Evolutionary conservation across 1,140 invertebrate genomes (phyloP).

Genomic region (Phenacoccus solenopsis): DNA sequence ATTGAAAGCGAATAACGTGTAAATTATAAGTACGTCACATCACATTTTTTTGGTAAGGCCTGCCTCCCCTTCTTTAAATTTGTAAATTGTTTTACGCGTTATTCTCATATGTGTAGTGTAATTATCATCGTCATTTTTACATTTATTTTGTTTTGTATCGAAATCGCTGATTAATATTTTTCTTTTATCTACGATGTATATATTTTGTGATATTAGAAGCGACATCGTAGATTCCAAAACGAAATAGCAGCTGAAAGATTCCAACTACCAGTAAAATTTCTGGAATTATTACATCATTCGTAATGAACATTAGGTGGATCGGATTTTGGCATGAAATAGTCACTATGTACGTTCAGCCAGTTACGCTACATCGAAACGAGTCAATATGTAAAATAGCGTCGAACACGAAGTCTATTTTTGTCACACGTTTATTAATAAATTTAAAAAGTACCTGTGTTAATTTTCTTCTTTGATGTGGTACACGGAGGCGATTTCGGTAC

Average conservation of each 20-base stretch:
- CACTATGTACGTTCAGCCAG: too few species aligned
- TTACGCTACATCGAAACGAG: background rate
- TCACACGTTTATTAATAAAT: too few species aligned
- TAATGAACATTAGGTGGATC: background rate
- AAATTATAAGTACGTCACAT: background rate
- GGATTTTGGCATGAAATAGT: too few species aligned
- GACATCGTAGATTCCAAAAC: background rate
- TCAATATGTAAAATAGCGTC: background rate
- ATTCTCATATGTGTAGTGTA: background rate
- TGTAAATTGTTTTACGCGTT: background rate
- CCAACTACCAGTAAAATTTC: background rate
- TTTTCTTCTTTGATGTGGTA: background rate
- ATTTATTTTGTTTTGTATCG: background rate
- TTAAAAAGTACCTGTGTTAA: too few species aligned
- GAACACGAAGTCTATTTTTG: background rate
- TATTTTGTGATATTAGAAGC: too few species aligned
- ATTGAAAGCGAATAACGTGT: too few species aligned
- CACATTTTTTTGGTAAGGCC: background rate
- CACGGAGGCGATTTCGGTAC: background rate
- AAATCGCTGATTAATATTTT: background rate
- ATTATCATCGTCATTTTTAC: background rate
- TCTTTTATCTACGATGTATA: too few species aligned
- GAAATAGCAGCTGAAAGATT: background rate
- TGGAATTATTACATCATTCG: background rate
- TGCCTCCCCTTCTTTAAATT: background rate